Percentiles rank a stretch among this genome's conserved stretches.
These are phyloP conservation scores for Lydus trimaculatus DNA, from an alignment of 2,888 invertebrate species.

Conservation along the genomic window DNA sequence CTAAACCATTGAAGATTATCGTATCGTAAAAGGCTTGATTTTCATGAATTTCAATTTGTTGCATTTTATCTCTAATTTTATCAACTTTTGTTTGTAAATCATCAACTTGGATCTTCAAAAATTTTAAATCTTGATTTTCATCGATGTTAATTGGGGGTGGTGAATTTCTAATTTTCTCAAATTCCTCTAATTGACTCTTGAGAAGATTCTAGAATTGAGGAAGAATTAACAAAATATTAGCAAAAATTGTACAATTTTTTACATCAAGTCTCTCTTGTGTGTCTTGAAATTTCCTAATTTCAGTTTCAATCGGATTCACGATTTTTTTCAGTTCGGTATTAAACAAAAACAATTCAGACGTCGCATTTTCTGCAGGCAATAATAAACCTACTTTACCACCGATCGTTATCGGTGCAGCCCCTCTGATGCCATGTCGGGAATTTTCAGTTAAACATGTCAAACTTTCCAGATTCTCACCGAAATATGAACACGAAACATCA, in stretches of 20 bases:
- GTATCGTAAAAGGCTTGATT: slow-evolving; percentile 34
- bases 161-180: background rate
- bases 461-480: slow-evolving; percentile 47
- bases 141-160: background rate
- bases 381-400: slow-evolving; percentile 51
- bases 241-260: slow-evolving; percentile 48
- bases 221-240: slow-evolving; percentile 39
- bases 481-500: slow-evolving; percentile 53
- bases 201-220: slow-evolving; percentile 7
- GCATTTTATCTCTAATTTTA: slow-evolving; percentile 36
- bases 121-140: background rate
- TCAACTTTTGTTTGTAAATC: slow-evolving; percentile 25
- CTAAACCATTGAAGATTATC: slow-evolving; percentile 52
- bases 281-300: slow-evolving; percentile 40
- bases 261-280: slow-evolving; percentile 35
- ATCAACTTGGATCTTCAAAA: slow-evolving; percentile 16
- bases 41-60: slow-evolving; percentile 20
- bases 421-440: slow-evolving; percentile 44
- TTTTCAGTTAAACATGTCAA: slow-evolving; percentile 52
- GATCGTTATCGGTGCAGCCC: slow-evolving; percentile 47
- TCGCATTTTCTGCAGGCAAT: slow-evolving; percentile 43
- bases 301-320: slow-evolving; percentile 48
- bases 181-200: background rate
- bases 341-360: slow-evolving; percentile 48
- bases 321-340: slow-evolving; percentile 48